Conservation (phyloP, 2,888 invertebrate genomes). For the Drosophila setosimentum region DNA sequence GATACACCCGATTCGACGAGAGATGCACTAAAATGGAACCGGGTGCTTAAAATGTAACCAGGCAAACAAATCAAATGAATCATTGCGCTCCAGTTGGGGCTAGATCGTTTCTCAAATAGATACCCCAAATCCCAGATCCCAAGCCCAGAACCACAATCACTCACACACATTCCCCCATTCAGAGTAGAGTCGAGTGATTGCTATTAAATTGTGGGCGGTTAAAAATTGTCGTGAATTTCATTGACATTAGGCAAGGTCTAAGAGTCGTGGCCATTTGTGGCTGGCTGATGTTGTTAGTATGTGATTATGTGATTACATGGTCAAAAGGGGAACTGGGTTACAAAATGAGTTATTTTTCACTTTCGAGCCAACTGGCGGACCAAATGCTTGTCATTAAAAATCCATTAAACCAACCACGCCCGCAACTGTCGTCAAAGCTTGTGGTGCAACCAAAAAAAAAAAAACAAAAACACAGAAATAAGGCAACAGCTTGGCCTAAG, state of each 20-base stretch:
- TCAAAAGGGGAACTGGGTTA: background rate
- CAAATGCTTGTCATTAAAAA: conserved; percentile 75
- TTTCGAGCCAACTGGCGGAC: conserved; percentile 39
- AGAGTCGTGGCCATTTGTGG: conserved; percentile 14
- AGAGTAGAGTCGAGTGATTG: conserved; percentile 24
- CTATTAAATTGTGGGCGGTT: conserved; percentile 68
- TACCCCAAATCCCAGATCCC: background rate
- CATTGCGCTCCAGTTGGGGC: conserved; percentile 28
- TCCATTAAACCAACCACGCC: conserved; percentile 61
- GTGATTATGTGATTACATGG: conserved; percentile 48
- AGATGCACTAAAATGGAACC: conserved; percentile 52
- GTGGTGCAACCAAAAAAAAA: conserved; percentile 42
- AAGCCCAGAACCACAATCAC: background rate
- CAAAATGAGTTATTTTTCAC: conserved; percentile 73
- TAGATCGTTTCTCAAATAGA: background rate
- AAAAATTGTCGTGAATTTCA: conserved; percentile 65
- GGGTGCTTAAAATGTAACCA: conserved; percentile 4
- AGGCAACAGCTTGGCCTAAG: conserved; percentile 39
- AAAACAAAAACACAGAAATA: background rate
- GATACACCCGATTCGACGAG: background rate
- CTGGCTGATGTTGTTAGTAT: conserved; percentile 12
- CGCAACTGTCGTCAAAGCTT: conserved; percentile 64
- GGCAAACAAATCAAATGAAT: conserved; percentile 10
- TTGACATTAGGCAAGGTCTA: conserved; percentile 50
- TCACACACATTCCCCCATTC: background rate